Evolutionary conservation across 2,797 vertebrate species (phyloP), one percentile per base, ranked within the genome.

Genomic region (Dryobates pubescens): DNA sequence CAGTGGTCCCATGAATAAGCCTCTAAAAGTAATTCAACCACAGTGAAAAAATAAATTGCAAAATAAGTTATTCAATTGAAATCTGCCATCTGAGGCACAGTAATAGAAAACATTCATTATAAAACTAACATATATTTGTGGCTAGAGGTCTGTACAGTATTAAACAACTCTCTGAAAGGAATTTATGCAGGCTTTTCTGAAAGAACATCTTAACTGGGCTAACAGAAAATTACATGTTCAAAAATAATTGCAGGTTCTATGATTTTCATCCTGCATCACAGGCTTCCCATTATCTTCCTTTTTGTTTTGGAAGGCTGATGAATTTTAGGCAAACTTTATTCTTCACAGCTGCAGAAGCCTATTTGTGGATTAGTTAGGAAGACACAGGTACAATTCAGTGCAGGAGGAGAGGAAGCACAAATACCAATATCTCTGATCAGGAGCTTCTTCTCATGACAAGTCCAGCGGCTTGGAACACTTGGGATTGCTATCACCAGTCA

Each of bases 11-110:
- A 82, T 72, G 91, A 96, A 94, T 93, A 92, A 88, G 86, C 51
- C 47, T 87, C 90, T 90, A 75, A 95, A 96, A 91, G 89, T 93
- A 95, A 96, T 93, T 92, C 88, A 88, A 91, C 64, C 69, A 75
- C 71, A 85, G 88, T 89, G 63, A 86, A 95, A 94, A 95, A 96
- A 92, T 93, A 94, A 95, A 97, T 96, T 86, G 93, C 82, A 69
- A 92, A 65, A 91, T 94, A 96, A 96, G 93, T 96, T 95, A 96
- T 94, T 96, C 95, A 96, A 89, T 88, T 89, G 84, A 95, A 93
- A 93, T 94, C 82, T 95, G 90, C 94, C 95, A 93, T 93, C 93
- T 92, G 95, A 95, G 86, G 86, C 82, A 90, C 80, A 70, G 92
- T 96, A 97, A 96, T 91, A 85, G 91, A 95, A 96, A 95, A 88